Conservation (phyloP, 2,113 vertebrate genomes). For the Lepus americanus region DNA sequence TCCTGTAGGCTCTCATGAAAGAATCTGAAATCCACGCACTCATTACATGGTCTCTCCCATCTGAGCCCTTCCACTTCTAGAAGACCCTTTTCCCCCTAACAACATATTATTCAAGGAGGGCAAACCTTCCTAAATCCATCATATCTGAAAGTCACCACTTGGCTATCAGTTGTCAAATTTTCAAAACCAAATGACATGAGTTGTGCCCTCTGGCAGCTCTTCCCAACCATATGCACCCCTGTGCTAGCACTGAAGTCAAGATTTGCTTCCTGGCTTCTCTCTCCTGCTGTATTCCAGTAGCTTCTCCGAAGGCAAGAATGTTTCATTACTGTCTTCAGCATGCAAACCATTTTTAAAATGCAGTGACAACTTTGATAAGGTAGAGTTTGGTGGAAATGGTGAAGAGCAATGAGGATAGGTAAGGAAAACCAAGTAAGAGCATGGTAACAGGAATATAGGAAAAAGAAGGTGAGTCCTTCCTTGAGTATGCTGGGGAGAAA, state of each 20-base stretch:
- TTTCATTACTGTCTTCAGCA: background rate
- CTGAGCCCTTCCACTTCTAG: background rate
- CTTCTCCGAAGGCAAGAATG: background rate
- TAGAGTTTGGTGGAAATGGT: background rate
- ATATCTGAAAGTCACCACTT: background rate
- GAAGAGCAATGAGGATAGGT: background rate
- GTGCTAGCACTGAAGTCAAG: background rate
- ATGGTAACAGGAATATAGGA: rapidly evolving
- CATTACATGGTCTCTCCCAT: background rate
- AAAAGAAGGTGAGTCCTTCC: background rate
- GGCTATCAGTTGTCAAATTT: background rate
- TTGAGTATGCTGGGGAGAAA: background rate
- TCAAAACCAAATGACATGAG: background rate
- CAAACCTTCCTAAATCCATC: background rate
- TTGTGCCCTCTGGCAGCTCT: background rate
- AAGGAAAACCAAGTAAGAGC: background rate
- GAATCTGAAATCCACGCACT: background rate
- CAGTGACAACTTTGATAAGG: background rate
- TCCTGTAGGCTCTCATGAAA: rapidly evolving
- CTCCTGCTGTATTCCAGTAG: too few relatives aligned
- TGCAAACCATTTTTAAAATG: background rate
- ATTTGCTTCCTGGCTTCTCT: too few relatives aligned
- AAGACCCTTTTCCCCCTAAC: background rate
- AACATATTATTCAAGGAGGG: background rate
- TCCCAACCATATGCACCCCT: too few relatives aligned